phyloP scores from a whole-genome alignment of 2,113 vertebrate genomes.

The Eira barbara region DNA sequence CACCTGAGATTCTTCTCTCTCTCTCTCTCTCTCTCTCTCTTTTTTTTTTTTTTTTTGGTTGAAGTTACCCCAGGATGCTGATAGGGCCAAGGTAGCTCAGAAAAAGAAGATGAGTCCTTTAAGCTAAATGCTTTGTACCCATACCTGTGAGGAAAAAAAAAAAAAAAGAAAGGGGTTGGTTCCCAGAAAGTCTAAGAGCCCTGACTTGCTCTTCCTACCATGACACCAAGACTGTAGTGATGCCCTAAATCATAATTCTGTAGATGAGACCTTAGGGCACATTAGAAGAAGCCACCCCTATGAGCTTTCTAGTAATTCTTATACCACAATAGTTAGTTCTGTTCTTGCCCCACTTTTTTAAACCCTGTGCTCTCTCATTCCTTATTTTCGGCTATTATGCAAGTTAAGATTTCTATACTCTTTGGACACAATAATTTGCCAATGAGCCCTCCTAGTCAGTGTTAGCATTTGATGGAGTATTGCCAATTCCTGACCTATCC shows the following conservation, averaged over 20 bases:
- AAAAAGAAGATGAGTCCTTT: neutral
- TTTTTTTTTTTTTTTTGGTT: neutral
- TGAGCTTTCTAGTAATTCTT: neutral
- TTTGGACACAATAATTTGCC: neutral
- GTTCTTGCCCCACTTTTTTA: neutral
- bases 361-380: neutral
- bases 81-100: neutral
- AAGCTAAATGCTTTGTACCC: neutral
- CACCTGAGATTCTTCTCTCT: neutral
- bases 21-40: neutral
- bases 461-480: neutral
- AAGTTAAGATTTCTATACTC: neutral
- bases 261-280: neutral
- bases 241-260: neutral
- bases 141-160: neutral
- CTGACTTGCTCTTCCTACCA: neutral
- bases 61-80: neutral
- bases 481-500: neutral
- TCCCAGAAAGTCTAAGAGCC: neutral
- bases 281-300: neutral
- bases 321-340: neutral
- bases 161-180: neutral
- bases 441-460: neutral
- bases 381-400: neutral
- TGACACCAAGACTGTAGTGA: rapidly evolving